Percentiles rank a stretch among this genome's conserved stretches.
Evolutionary conservation across 2,797 vertebrate genomes (phyloP).

Genomic region (Natrix natrix): DNA sequence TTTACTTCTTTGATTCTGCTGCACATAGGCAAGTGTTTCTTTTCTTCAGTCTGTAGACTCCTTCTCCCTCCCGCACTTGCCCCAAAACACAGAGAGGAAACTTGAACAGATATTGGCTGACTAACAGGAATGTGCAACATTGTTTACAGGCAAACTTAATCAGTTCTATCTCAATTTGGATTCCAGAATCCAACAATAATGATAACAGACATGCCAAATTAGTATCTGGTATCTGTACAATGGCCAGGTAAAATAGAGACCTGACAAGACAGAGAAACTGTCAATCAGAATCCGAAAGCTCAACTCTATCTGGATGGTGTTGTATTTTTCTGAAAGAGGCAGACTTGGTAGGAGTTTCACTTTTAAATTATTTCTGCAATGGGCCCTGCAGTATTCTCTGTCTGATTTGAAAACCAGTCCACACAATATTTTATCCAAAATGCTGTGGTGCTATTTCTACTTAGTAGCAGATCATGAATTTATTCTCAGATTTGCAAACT

Average conservation of each 20-base stretch:
- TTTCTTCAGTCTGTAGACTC: not conserved
- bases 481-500: not conserved
- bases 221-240: not conserved
- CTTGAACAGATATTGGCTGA: not conserved
- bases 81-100: not conserved
- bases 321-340: not conserved
- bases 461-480: not conserved
- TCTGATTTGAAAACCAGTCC: not conserved
- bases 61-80: not conserved
- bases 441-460: not conserved
- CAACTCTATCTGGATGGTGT: not conserved
- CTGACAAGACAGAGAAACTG: not conserved
- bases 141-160: not conserved
- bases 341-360: not conserved
- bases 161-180: not conserved
- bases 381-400: not conserved
- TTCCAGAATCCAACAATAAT: not conserved
- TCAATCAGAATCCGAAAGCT: not conserved
- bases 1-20: not conserved
- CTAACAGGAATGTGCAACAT: not conserved
- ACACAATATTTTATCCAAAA: not conserved
- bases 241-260: not conserved
- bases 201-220: not conserved
- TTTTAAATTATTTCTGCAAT: not conserved
- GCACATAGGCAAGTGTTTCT: not conserved